Evolutionary conservation across 2,888 invertebrate species (phyloP), one percentile per base, ranked within the genome.

Genomic region (Apotomis capreana): DNA sequence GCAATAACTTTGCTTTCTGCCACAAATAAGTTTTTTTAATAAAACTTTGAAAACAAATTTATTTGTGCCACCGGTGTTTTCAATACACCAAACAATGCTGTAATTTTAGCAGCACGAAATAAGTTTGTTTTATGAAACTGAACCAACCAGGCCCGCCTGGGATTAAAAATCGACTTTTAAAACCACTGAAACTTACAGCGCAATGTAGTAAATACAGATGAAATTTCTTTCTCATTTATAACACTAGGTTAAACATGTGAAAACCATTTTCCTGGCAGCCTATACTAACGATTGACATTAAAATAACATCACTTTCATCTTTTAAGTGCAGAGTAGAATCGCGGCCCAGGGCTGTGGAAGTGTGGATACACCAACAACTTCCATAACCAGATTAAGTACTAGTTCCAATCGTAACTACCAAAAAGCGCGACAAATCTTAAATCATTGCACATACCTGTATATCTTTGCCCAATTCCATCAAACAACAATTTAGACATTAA

Each of bases 401-500:
- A 46, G n/a, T 65, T 5, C 12, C 46, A 65, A 57, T 36, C 51
- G 10, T 9, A 51, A 62, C 62, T 37, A 52, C 49, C 37, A 13
- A 15, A 36, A 36, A 51, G 49, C 51, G 55, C n/a, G 46, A 49
- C 49, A 49, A 49, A 10, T 40, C 26, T 26, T 64, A 44, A 40
- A 44, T 15, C 26, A 8, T 12, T 44, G 55, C 55, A 65, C 55
- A 57, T 65, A 65, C 55, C 55, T 57, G 46, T 57, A 57, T 65
- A 46, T 46, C 46, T n/a, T 46, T 36, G 13, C 10, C 40, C 12
- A 61, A 57, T 52, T 52, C 37, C 15, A 40, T 54, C 37, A 58
- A 63, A 57, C 46, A 57, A 26, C 40, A 58, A 51, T 67, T 49
- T 73, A 77, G 12, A 89, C 83, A 58, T 89, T 87, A 26, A 89